Conservation (phyloP, 2,113 vertebrate species). For the Dipodomys ordii region DNA sequence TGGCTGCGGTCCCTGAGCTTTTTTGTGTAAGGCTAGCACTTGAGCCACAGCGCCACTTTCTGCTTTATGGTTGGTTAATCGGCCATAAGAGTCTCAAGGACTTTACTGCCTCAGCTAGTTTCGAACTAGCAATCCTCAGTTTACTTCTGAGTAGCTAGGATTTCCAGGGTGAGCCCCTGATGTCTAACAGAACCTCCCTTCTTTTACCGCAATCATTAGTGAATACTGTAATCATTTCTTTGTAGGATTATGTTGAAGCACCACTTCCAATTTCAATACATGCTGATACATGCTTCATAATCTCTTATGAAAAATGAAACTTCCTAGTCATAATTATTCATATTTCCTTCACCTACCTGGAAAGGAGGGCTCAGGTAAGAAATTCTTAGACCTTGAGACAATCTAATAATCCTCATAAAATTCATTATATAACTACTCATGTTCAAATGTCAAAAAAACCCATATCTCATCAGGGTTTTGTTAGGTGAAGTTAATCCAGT, state of each 20-base stretch:
- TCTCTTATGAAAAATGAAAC: not conserved
- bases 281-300: not conserved
- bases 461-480: not conserved
- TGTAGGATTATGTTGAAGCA: constrained; percentile 23
- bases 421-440: constrained; percentile 28
- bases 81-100: too few species aligned
- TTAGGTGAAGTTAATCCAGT: constrained; percentile 4
- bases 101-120: too few species aligned
- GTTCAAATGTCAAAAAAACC: constrained; percentile 19
- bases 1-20: too few species aligned
- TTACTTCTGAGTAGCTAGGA: too few species aligned
- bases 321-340: constrained; percentile 2
- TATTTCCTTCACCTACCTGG: constrained; percentile 44
- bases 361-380: constrained; percentile 21
- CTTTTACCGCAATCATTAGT: not conserved
- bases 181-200: not conserved
- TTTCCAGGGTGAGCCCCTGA: too few species aligned
- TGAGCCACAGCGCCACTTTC: too few species aligned
- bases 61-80: too few species aligned
- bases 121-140: too few species aligned
- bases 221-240: not conserved
- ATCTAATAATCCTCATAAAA: not conserved
- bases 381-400: constrained; percentile 3
- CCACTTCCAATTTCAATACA: not conserved
- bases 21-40: too few species aligned